These are phyloP conservation scores for Hydraecia micacea DNA, from an alignment of 2,888 invertebrate species.

Conservation along the genomic window DNA sequence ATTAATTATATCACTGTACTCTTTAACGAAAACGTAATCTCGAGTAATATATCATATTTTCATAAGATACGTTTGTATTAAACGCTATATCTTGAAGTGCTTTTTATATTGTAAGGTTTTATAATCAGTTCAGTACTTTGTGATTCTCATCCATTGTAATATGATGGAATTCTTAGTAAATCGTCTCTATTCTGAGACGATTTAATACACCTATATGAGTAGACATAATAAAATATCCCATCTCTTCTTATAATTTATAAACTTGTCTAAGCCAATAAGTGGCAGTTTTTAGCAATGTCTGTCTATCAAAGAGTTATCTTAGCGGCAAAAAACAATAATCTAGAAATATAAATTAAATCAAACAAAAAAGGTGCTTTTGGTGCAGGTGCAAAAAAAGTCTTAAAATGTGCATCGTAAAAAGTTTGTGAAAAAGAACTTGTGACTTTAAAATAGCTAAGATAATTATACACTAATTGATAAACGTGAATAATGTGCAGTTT, in stretches of 20 bases:
- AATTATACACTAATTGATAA: neutral
- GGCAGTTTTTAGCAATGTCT: neutral
- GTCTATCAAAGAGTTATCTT: neutral
- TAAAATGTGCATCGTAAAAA: slow-evolving; percentile 32
- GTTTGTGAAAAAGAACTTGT: slow-evolving; percentile 6
- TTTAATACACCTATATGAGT: neutral
- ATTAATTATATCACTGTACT: neutral
- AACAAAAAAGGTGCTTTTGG: slow-evolving; percentile 27
- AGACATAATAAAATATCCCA: neutral
- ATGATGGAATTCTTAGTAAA: neutral
- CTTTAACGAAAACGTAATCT: neutral
- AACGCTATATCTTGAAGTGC: neutral
- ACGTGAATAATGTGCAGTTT: slow-evolving; percentile 11
- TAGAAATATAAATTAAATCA: slow-evolving; percentile 1
- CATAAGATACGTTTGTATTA: neutral
- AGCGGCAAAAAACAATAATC: neutral
- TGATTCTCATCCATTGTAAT: neutral
- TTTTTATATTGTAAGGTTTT: neutral
- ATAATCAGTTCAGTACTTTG: neutral
- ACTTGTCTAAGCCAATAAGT: neutral
- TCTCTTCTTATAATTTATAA: neutral
- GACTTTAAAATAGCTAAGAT: neutral
- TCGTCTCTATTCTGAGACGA: neutral
- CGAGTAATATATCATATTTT: neutral
- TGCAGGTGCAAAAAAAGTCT: slow-evolving; percentile 54